Conservation (phyloP, 2,797 vertebrate genomes). For the Pitangus sulphuratus region DNA sequence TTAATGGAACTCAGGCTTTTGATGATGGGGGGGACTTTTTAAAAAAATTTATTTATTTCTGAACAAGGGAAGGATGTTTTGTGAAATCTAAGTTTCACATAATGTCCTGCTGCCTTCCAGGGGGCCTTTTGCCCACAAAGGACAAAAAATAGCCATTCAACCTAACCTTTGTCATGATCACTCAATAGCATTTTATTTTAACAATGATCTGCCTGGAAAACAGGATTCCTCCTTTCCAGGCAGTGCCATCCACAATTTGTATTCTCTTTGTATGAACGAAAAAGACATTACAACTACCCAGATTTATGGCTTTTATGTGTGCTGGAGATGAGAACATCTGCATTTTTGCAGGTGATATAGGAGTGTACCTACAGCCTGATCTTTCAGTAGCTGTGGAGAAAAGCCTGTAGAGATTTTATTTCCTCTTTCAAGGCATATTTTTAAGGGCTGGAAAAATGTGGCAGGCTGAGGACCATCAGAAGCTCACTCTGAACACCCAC, state of each 20-base stretch:
- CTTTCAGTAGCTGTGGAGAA: not conserved
- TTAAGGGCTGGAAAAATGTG: not conserved
- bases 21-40: not conserved
- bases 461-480: not conserved
- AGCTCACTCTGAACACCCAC: not conserved
- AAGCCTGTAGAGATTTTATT: not conserved
- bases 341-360: not conserved
- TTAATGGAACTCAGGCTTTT: not conserved
- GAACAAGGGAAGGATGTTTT: not conserved
- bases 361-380: not conserved
- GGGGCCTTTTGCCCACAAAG: not conserved
- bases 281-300: not conserved
- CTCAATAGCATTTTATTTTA: not conserved
- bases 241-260: not conserved
- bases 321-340: slow-evolving; percentile 19
- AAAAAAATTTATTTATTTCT: not conserved
- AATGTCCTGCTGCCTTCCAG: not conserved
- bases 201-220: not conserved
- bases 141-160: not conserved
- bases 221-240: not conserved
- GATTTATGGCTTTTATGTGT: slow-evolving; percentile 27
- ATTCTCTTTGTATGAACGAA: not conserved
- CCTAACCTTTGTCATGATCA: not conserved
- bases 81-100: not conserved
- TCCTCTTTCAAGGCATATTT: not conserved